These are phyloP conservation scores for Paralvinella palmiformis DNA, from an alignment of 1,140 invertebrate genomes.

Conservation along the genomic window DNA sequence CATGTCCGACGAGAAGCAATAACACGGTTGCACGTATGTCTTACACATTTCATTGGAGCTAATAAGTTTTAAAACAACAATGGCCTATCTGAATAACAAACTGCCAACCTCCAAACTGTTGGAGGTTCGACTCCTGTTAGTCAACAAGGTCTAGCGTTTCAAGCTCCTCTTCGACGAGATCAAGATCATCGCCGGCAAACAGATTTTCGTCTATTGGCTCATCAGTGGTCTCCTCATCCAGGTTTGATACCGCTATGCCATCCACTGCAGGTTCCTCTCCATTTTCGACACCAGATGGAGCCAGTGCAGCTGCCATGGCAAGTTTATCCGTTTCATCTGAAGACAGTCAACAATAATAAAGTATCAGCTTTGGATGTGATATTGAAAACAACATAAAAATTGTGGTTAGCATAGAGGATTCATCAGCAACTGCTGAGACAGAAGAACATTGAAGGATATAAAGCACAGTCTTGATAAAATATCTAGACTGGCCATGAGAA, in stretches of 20 bases:
- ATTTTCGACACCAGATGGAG: slow-evolving; percentile 11
- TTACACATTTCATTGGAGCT: no score
- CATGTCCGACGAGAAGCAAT: no score
- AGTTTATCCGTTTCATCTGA: slow-evolving; percentile 34
- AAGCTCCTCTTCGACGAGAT: slow-evolving; percentile 76
- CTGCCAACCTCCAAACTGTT: no score
- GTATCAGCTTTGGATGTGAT: not conserved
- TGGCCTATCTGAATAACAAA: no score
- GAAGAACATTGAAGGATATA: not conserved
- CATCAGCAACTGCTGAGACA: not conserved
- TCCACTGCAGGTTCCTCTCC: slow-evolving; percentile 27
- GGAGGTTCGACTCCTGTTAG: no score
- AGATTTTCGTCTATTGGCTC: slow-evolving; percentile 90
- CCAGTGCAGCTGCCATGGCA: slow-evolving; percentile 32
- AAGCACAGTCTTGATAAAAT: not conserved
- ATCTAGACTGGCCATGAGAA: not conserved
- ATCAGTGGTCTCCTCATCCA: slow-evolving; percentile 36
- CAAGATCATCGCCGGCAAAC: slow-evolving; percentile 81
- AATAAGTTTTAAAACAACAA: no score
- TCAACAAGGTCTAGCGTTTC: slow-evolving; percentile 51
- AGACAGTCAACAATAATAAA: slow-evolving; percentile 20
- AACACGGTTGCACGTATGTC: no score
- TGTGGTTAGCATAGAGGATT: no score
- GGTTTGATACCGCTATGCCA: slow-evolving; percentile 31
- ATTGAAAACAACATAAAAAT: not conserved